phyloP scores from a whole-genome alignment of 1,140 invertebrate species.

The Vanessa tameamea region DNA sequence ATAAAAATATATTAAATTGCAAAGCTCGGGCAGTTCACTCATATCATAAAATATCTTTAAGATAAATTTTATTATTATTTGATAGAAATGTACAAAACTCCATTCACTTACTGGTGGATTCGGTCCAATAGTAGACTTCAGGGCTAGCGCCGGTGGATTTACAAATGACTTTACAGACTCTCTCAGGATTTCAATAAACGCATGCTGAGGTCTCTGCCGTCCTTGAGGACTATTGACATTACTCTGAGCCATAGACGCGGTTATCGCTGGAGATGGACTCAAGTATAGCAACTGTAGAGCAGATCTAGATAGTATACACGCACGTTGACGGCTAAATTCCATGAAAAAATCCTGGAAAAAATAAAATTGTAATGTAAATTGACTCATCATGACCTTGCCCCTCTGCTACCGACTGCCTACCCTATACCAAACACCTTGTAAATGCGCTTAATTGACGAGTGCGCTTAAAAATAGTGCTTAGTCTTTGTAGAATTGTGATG shows the following conservation, averaged over 20 bases:
- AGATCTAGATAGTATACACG: slow-evolving; percentile 96
- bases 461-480: too few species aligned
- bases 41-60: too few species aligned
- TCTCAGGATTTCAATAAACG: slow-evolving; percentile 90
- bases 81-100: background rate
- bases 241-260: slow-evolving; percentile 51
- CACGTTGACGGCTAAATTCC: slow-evolving; percentile 93
- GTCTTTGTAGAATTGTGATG: too few species aligned
- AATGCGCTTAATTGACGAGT: too few species aligned
- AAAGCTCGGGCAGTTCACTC: too few species aligned
- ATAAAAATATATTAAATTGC: too few species aligned
- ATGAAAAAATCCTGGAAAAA: slow-evolving; percentile 92
- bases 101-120: slow-evolving; percentile 82
- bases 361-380: background rate
- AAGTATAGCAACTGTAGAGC: slow-evolving; percentile 92
- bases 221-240: slow-evolving; percentile 39
- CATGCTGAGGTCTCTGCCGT: slow-evolving; percentile 62
- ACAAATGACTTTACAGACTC: slow-evolving; percentile 94
- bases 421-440: too few species aligned
- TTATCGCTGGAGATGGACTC: slow-evolving; percentile 71
- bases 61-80: too few species aligned
- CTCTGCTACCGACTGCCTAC: too few species aligned
- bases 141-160: slow-evolving; percentile 90
- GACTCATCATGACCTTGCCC: too few species aligned
- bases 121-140: slow-evolving; percentile 83